Base-by-base conservation (phyloP, 2,797 vertebrate species). In the Lutjanus argentimaculatus region DNA sequence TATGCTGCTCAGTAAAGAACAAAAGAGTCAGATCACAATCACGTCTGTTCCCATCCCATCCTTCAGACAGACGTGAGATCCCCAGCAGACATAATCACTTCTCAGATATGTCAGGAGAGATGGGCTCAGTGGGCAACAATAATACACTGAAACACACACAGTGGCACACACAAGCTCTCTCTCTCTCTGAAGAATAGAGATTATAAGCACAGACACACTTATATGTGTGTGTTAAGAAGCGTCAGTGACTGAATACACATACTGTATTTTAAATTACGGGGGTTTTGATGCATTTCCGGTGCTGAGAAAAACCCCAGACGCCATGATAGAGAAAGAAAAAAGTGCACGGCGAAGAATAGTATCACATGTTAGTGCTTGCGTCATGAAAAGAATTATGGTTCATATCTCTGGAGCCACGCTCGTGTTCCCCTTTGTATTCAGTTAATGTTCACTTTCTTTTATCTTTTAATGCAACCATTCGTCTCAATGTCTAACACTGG, bases 401-500 rank as follows among this genome's bases (percentile, higher is more conserved):
- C 88, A 90, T 90, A 92, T 93, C 89, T 88, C 68, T 48, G 21
- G 64, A 88, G 80, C 87, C 71, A 61, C 12, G 19, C 79, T 90
- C 46, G n/a, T 89, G 82, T 89, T 86, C 80, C 72, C 74, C 65
- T 91, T 92, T 92, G 90, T 91, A 92, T 93, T 93, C 91, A 80
- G 82, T 71, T 87, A 82, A 80, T 86, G 86, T 88, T 88, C 83
- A 68, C 77, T 84, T 89, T 89, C 79, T 91, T 93, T 94, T 93
- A 94, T 94, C 92, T 94, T 94, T 94, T 93, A 95, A 94, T 94
- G 90, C 91, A 89, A 88, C 93, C 88, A 93, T 94, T 94, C 68
- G 65, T 95, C 90, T 94, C 90, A 90, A 89, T 93, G 93, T 93
- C 91, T 88, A 84, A 91, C 75, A 64, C 83, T 71, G 73, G 79